phyloP scores from a whole-genome alignment of 2,888 invertebrate genomes.

The Orthosia incerta region DNA sequence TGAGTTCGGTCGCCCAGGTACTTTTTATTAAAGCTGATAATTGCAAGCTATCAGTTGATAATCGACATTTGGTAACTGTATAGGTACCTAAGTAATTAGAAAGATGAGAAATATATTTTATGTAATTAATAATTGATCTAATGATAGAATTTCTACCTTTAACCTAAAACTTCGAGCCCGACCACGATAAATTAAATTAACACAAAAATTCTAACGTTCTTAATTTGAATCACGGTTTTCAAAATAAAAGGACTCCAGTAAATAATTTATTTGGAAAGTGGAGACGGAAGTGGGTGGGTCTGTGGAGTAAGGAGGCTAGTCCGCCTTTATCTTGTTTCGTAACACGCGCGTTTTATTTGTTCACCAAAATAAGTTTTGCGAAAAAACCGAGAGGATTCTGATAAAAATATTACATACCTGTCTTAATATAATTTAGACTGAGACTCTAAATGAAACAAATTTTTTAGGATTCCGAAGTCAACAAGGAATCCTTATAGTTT shows the following conservation, averaged over 20 bases:
- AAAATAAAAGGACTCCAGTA: constrained; percentile 17
- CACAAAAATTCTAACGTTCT: background rate
- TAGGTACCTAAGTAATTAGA: background rate
- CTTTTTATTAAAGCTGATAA: constrained; percentile 11
- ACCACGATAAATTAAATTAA: constrained; percentile 2
- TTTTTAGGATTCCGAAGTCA: constrained; percentile 4
- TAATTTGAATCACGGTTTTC: constrained; percentile 25
- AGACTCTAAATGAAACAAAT: background rate
- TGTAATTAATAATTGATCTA: background rate
- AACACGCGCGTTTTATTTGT: constrained; percentile 16
- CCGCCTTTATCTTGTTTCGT: constrained; percentile 26
- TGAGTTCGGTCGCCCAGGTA: too few species aligned
- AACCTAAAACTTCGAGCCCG: background rate
- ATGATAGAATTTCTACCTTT: constrained; percentile 5
- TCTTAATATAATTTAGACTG: background rate
- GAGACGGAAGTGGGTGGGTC: constrained; percentile 24
- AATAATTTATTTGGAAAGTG: constrained; percentile 38
- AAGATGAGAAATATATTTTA: background rate
- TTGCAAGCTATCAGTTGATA: background rate
- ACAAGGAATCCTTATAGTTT: too few species aligned
- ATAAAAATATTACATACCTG: background rate
- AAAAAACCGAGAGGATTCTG: background rate
- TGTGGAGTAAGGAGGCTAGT: background rate
- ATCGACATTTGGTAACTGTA: background rate
- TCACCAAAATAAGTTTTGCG: background rate